These are phyloP conservation scores for Glareola pratincola DNA, from an alignment of 2,113 vertebrate genomes.

Conservation along the genomic window DNA sequence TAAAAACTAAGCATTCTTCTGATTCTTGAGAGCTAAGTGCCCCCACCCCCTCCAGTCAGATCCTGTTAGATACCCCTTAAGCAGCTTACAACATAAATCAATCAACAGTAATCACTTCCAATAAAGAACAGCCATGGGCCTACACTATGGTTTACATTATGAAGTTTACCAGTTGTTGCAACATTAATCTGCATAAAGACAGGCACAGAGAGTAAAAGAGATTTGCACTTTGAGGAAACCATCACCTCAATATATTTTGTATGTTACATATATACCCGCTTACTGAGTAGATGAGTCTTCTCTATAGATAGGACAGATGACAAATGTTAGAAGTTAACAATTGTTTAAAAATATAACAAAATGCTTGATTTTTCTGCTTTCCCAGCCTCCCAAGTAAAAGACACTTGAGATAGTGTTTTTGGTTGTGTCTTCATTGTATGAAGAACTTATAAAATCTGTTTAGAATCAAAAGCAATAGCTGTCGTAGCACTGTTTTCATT, in stretches of 20 bases:
- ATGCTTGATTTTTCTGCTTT: neutral
- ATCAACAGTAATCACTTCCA: neutral
- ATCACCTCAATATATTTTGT: neutral
- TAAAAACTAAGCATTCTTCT: neutral
- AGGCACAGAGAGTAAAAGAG: neutral
- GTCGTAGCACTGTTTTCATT: neutral
- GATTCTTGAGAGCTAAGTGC: neutral
- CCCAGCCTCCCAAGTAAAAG: neutral
- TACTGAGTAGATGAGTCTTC: neutral
- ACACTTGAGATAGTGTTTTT: neutral
- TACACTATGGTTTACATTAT: neutral
- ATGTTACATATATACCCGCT: neutral
- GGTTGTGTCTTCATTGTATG: neutral
- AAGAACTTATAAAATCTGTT: neutral
- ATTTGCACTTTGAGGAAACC: neutral
- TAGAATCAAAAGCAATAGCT: neutral
- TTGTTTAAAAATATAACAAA: neutral
- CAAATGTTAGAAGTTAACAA: neutral
- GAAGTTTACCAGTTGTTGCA: neutral
- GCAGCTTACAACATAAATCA: neutral
- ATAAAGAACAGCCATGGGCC: neutral
- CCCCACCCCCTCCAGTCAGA: neutral
- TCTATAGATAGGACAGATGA: neutral
- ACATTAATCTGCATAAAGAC: neutral
- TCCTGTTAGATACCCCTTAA: neutral